phyloP scores from a whole-genome alignment of 2,113 vertebrate species.

The Athene cunicularia region DNA sequence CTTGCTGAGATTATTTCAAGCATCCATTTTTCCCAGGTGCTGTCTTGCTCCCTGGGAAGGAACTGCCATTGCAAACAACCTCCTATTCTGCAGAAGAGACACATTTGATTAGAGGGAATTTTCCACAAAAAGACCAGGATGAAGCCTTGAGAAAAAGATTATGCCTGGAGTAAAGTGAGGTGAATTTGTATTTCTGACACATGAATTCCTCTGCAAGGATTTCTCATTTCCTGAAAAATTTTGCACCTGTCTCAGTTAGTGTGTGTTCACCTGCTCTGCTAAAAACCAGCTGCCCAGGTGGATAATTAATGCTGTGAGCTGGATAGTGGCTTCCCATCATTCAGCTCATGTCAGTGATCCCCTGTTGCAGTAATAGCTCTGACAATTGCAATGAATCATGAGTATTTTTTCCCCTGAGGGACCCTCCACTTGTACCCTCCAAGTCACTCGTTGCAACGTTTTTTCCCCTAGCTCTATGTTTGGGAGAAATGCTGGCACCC shows the following conservation, averaged over 20 bases:
- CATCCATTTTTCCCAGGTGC: not conserved
- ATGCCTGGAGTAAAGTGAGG: not conserved
- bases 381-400: not conserved
- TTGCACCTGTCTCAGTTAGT: not conserved
- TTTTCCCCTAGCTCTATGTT: not conserved
- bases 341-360: not conserved
- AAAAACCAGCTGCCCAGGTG: not conserved
- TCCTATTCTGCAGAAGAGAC: not conserved
- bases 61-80: not conserved
- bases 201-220: not conserved
- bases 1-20: not conserved
- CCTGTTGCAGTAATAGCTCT: not conserved
- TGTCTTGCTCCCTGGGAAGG: not conserved
- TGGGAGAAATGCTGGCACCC: not conserved
- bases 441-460: fast-evolving
- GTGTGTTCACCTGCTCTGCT: not conserved
- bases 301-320: not conserved
- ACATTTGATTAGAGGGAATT: not conserved
- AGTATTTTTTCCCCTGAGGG: not conserved
- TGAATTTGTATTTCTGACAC: not conserved
- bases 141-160: not conserved
- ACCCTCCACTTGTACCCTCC: not conserved
- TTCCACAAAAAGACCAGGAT: not conserved
- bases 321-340: not conserved
- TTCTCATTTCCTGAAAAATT: not conserved